A percentile compares a stretch with the other conserved stretches of the same genome.
These are phyloP conservation scores for Protula sp. DNA, from an alignment of 2,888 invertebrate genomes.

Conservation along the genomic window DNA sequence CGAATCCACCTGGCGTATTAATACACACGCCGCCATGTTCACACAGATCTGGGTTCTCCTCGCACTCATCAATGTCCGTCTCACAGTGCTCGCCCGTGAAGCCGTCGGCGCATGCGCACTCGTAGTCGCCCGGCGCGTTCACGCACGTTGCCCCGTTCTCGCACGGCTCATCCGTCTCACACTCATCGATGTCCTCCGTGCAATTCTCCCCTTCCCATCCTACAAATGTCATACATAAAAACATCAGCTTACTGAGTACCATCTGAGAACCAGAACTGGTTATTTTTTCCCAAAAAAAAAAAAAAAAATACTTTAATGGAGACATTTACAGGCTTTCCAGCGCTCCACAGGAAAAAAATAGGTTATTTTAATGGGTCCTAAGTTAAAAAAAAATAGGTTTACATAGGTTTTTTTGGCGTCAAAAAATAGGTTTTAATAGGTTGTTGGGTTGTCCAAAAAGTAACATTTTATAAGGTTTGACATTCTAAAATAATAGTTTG, in stretches of 20 bases:
- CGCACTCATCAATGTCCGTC: conserved; percentile 8
- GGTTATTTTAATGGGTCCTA: no score
- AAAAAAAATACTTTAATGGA: no score
- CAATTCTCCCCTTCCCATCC: conserved; percentile 33
- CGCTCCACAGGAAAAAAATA: no score
- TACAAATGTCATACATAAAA: conserved; percentile 6
- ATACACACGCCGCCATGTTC: conserved; percentile 56
- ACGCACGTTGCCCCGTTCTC: conserved; percentile 58
- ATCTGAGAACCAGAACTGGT: no score
- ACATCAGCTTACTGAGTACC: no score
- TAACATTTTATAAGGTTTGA: no score
- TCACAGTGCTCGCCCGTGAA: conserved; percentile 5
- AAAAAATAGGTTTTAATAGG: no score
- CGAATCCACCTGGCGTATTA: not conserved
- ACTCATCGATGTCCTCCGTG: conserved; percentile 28
- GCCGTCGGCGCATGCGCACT: conserved; percentile 36
- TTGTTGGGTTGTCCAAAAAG: no score
- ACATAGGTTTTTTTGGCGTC: no score
- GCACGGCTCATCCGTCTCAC: conserved; percentile 21
- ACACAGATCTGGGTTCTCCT: conserved; percentile 15
- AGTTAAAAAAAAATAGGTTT: no score
- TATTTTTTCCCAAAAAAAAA: not conserved
- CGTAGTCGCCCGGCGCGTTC: conserved; percentile 43
- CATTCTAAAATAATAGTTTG: no score
- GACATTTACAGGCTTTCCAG: no score